Conservation (phyloP, 2,888 invertebrate genomes). For the Ichneumon xanthorius region DNA sequence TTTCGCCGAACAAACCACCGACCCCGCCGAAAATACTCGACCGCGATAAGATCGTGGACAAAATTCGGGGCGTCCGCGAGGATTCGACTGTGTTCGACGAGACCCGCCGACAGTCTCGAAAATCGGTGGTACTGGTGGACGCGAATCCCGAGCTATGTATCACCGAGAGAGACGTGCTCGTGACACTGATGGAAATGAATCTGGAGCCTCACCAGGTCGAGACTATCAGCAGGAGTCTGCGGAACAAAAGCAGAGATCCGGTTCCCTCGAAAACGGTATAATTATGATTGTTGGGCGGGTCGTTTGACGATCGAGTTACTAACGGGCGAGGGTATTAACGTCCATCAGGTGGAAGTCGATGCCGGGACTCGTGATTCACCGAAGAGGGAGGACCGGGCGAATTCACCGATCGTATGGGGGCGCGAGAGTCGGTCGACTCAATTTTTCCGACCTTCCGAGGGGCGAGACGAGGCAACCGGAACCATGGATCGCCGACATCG, state of each 20-base stretch:
- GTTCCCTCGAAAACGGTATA: conserved; percentile 70
- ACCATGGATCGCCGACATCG: neutral
- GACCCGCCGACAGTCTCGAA: conserved; percentile 23
- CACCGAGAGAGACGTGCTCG: conserved; percentile 78
- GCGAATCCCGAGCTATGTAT: conserved; percentile 78
- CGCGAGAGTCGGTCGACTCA: neutral
- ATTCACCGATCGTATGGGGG: conserved; percentile 17
- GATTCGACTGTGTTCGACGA: conserved; percentile 56
- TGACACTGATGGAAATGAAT: conserved; percentile 78
- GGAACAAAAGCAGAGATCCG: conserved; percentile 74
- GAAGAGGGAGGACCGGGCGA: neutral
- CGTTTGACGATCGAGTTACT: no score
- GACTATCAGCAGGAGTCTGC: conserved; percentile 77
- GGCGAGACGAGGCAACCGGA: neutral
- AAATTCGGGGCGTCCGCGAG: conserved; percentile 68
- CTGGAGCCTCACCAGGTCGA: conserved; percentile 77
- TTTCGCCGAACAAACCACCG: conserved; percentile 74
- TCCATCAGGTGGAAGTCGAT: conserved; percentile 40
- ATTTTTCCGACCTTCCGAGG: neutral
- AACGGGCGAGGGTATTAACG: conserved; percentile 1
- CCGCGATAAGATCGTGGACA: conserved; percentile 76
- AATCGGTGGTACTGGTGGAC: conserved; percentile 74
- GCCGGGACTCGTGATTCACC: neutral
- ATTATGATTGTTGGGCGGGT: neutral
- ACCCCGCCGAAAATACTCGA: conserved; percentile 77